Evolutionary conservation across 2,113 vertebrate genomes (phyloP).

Genomic region (Nyctibius bracteatus): DNA sequence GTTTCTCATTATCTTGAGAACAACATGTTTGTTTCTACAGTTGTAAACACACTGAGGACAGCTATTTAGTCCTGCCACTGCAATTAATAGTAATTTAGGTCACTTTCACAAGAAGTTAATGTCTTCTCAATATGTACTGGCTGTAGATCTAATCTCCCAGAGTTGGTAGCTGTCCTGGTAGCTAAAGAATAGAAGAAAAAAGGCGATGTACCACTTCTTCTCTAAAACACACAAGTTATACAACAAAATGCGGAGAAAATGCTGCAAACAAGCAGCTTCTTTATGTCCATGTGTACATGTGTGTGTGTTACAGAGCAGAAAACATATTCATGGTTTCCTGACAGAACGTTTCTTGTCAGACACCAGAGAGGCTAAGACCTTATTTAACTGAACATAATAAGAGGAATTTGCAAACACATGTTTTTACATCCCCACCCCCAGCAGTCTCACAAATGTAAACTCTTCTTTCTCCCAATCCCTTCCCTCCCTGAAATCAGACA

Average conservation of each 20-base stretch:
- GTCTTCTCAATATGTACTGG: background rate
- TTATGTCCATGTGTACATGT: background rate
- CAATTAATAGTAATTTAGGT: slow-evolving; percentile 59
- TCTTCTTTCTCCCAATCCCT: background rate
- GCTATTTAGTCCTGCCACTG: background rate
- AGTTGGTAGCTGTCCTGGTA: background rate
- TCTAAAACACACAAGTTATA: background rate
- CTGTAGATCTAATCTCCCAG: background rate
- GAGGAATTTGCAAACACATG: slow-evolving; percentile 1
- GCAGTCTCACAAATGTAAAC: slow-evolving; percentile 17
- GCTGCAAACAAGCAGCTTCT: background rate
- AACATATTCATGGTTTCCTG: slow-evolving; percentile 9
- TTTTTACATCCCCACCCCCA: background rate
- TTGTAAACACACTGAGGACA: slow-evolving; percentile 48
- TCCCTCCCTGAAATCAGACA: background rate
- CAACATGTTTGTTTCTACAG: slow-evolving; percentile 55
- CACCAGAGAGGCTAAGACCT: slow-evolving; percentile 8
- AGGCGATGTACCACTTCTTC: background rate
- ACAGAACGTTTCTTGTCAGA: slow-evolving; percentile 17
- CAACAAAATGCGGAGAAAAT: background rate
- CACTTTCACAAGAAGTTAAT: slow-evolving; percentile 16
- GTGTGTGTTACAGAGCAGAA: background rate
- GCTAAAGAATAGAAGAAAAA: background rate
- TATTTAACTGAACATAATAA: slow-evolving; percentile 12
- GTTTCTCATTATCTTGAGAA: slow-evolving; percentile 59